Conservation (phyloP, 2,797 vertebrate genomes). For the Avahi laniger region DNA sequence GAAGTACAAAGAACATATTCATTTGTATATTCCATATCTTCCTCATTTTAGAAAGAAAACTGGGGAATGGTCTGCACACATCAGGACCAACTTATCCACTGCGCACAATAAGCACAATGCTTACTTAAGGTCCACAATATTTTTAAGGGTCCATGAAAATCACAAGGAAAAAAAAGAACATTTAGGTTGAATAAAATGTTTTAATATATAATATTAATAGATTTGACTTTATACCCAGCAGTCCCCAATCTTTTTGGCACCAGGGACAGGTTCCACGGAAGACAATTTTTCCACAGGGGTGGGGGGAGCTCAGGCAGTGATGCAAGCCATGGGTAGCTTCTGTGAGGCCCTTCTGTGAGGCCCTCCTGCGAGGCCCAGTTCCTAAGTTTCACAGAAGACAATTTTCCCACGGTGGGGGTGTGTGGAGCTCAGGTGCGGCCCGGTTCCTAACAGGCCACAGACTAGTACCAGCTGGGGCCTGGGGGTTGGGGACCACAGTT, state of each 20-base stretch:
- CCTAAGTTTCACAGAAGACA: neutral
- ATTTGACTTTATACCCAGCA: neutral
- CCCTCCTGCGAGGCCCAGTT: too few relatives aligned
- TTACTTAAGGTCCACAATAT: neutral
- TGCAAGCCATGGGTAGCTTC: too few relatives aligned
- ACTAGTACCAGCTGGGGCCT: too few relatives aligned
- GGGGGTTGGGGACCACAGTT: too few relatives aligned
- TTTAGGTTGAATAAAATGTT: neutral
- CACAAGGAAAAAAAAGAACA: neutral
- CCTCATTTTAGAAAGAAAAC: constrained; percentile 19
- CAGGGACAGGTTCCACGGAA: neutral
- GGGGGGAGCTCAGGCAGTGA: too few relatives aligned
- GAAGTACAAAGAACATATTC: neutral
- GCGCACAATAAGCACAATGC: neutral
- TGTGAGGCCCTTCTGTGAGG: too few relatives aligned
- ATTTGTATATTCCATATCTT: neutral
- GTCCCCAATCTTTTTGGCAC: neutral
- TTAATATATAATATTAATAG: constrained; percentile 8
- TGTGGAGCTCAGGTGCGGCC: too few relatives aligned
- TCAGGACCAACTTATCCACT: neutral
- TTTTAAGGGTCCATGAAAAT: neutral
- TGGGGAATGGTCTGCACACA: neutral
- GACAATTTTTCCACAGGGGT: neutral
- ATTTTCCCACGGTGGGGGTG: neutral
- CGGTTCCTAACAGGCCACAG: too few relatives aligned